Conservation (phyloP, 2,113 vertebrate genomes). For the Panurus biarmicus region DNA sequence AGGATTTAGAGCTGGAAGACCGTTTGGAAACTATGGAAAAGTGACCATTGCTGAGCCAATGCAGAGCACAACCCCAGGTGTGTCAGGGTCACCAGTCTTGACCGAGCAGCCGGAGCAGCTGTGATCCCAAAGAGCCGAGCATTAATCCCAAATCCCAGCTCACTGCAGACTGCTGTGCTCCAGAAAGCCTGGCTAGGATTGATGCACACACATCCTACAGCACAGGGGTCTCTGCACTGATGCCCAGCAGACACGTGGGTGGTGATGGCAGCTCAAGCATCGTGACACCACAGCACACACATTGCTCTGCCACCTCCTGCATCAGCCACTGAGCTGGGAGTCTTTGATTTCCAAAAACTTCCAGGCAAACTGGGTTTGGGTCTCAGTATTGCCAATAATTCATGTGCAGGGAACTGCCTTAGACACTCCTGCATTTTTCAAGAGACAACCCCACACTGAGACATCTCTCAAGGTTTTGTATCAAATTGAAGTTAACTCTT, state of each 20-base stretch:
- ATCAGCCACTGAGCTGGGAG: background rate
- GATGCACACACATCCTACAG: background rate
- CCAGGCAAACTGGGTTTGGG: background rate
- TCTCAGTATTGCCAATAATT: background rate
- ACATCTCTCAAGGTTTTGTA: background rate
- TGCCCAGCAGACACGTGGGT: background rate
- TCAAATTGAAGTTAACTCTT: background rate
- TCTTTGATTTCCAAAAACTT: background rate
- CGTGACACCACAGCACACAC: background rate
- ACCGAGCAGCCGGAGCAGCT: background rate
- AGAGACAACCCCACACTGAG: background rate
- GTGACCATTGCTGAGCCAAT: background rate
- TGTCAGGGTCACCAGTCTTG: background rate
- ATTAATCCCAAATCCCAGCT: background rate
- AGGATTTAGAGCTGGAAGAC: constrained; percentile 25
- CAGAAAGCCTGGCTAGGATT: background rate
- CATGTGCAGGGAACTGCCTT: background rate
- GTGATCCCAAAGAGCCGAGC: background rate
- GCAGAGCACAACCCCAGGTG: background rate
- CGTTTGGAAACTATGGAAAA: background rate
- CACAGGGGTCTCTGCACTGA: background rate
- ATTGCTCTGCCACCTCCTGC: background rate
- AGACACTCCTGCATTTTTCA: background rate
- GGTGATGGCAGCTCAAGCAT: background rate
- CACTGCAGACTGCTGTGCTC: background rate